A percentile compares a stretch with the other conserved stretches of the same genome.
Evolutionary conservation across 2,888 invertebrate species (phyloP).

Genomic region (Synergus japonicus): DNA sequence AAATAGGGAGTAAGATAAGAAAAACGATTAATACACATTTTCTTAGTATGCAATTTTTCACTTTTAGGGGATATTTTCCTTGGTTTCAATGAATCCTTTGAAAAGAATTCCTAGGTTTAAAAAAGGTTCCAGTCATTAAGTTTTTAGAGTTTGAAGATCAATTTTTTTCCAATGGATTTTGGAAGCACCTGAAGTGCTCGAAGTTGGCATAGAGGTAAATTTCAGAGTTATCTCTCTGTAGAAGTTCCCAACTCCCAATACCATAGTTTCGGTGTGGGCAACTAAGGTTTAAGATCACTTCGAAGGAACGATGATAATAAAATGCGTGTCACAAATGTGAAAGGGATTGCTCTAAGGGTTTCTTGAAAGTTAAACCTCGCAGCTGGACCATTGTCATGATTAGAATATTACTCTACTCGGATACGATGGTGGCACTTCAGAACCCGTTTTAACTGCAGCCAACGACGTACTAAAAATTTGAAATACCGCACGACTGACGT

Average conservation of each 20-base stretch:
- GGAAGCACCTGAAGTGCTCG: neutral
- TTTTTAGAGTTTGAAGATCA: no score
- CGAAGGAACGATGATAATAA: neutral
- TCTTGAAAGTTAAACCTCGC: neutral
- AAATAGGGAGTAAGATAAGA: no score
- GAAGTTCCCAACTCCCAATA: neutral
- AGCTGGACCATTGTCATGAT: neutral
- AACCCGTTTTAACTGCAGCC: neutral
- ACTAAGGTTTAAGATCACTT: neutral
- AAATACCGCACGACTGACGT: neutral
- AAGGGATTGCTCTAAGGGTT: neutral
- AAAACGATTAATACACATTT: no score
- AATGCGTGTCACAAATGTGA: neutral
- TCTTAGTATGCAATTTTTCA: no score
- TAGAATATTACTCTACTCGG: neutral
- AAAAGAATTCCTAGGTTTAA: neutral
- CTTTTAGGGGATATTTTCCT: no score
- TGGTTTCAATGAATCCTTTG: neutral
- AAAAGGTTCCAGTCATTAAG: no score
- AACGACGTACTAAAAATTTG: slow-evolving; percentile 15
- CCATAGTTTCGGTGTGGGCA: neutral
- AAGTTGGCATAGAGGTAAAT: neutral
- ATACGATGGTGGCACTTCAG: neutral
- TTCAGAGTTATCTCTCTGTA: neutral
- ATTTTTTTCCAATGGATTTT: no score